These are phyloP conservation scores for Cydia fagiglandana DNA, from an alignment of 1,140 invertebrate genomes.

Conservation along the genomic window DNA sequence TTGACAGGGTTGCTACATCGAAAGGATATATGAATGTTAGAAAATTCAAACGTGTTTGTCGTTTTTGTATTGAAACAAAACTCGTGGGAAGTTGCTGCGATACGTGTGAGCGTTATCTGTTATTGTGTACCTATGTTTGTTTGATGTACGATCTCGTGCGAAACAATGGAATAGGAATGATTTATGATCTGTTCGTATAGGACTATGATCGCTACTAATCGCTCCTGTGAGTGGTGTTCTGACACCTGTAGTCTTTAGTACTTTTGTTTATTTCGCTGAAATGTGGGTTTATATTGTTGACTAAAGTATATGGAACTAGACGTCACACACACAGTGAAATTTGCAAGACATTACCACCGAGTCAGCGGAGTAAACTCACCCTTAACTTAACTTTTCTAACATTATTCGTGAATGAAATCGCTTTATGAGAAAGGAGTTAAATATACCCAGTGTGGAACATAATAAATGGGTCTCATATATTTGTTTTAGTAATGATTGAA, in stretches of 20 bases:
- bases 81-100: neutral
- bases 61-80: constrained; percentile 1
- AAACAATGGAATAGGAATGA: neutral
- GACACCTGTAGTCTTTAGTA: neutral
- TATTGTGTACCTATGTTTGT: constrained; percentile 6
- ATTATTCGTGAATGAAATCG: too few relatives aligned
- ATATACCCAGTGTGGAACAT: too few relatives aligned
- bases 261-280: neutral
- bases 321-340: too few relatives aligned
- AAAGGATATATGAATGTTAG: neutral
- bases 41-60: neutral
- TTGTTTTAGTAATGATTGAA: too few relatives aligned
- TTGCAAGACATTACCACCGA: too few relatives aligned
- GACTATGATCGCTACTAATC: constrained; percentile 5
- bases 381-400: too few relatives aligned
- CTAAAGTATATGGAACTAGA: neutral
- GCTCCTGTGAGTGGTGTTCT: neutral
- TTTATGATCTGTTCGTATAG: neutral
- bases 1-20: neutral
- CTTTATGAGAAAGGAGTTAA: too few relatives aligned
- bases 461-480: too few relatives aligned
- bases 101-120: neutral
- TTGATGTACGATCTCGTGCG: neutral
- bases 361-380: too few relatives aligned
- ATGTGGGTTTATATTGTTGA: neutral